phyloP scores from a whole-genome alignment of 2,797 vertebrate species.

The Acestrorhynchus altus region DNA sequence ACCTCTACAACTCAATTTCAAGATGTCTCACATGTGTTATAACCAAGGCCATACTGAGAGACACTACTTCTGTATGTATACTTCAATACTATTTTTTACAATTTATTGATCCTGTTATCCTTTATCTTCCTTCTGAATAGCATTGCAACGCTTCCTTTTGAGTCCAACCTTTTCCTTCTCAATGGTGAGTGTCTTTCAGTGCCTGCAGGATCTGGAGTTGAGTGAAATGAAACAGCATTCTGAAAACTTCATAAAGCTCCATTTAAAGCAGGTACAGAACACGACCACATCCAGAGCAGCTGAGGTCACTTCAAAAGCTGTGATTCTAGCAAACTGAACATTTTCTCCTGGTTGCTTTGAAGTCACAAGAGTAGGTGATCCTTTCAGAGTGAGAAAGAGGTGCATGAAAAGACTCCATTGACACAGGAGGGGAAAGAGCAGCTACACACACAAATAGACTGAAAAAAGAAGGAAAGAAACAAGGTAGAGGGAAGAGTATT shows the following conservation, averaged over 20 bases:
- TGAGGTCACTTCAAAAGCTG: slow-evolving; percentile 42
- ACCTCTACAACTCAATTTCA: too few species aligned
- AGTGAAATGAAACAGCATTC: slow-evolving; percentile 17
- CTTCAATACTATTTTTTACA: too few species aligned
- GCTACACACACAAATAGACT: slow-evolving; percentile 36
- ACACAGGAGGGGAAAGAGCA: slow-evolving; percentile 15
- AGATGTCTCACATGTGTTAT: too few species aligned
- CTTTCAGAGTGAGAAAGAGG: slow-evolving; percentile 38
- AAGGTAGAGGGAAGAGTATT: neutral
- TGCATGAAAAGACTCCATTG: slow-evolving; percentile 42
- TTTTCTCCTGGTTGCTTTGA: slow-evolving; percentile 46
- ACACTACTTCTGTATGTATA: too few species aligned
- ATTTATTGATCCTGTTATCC: too few species aligned
- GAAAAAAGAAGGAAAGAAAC: neutral
- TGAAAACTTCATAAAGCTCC: slow-evolving; percentile 32
- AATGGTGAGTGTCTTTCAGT: neutral
- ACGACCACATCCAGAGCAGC: slow-evolving; percentile 44
- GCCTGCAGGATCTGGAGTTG: neutral
- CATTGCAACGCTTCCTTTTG: too few species aligned
- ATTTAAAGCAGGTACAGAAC: slow-evolving; percentile 43
- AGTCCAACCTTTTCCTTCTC: too few species aligned
- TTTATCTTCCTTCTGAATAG: too few species aligned
- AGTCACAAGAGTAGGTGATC: slow-evolving; percentile 36
- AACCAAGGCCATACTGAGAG: too few species aligned
- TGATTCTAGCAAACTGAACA: slow-evolving; percentile 36